Evolutionary conservation across 2,113 vertebrate genomes (phyloP).

Genomic region (Microcebus lehilahytsara): DNA sequence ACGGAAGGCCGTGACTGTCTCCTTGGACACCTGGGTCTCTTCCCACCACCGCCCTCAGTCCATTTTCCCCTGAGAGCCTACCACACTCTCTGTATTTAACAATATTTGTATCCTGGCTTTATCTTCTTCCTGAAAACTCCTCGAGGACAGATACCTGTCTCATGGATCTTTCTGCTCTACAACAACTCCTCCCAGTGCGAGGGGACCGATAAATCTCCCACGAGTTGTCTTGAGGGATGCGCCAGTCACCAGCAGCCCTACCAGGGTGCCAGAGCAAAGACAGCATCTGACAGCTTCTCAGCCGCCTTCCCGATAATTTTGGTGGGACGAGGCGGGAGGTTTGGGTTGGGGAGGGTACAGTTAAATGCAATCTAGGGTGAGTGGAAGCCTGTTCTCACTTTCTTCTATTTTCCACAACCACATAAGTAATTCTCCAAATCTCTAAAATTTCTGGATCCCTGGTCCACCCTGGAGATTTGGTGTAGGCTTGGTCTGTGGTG

Average conservation of each 20-base stretch:
- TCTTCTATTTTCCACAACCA: background rate
- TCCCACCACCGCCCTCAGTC: no score
- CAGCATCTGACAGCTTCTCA: background rate
- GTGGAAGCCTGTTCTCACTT: fast-evolving
- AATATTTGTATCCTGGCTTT: background rate
- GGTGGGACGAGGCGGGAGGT: background rate
- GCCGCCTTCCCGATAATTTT: fast-evolving
- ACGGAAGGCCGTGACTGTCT: no score
- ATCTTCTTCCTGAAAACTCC: background rate
- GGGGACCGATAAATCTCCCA: background rate
- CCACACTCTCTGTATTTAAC: background rate
- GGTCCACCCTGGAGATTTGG: background rate
- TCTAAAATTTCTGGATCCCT: background rate
- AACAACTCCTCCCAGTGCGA: background rate
- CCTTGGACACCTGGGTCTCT: background rate
- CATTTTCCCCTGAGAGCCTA: background rate
- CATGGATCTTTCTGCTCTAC: background rate
- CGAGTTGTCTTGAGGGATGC: fast-evolving
- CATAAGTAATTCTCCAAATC: background rate
- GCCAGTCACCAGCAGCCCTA: background rate
- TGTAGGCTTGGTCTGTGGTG: background rate
- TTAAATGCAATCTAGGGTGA: background rate
- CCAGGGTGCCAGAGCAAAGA: background rate
- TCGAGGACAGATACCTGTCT: background rate
- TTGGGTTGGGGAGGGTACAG: background rate